Evolutionary conservation across 2,888 invertebrate genomes (phyloP), one percentile per base, ranked within the genome.

Genomic region (Chloroclysta siterata): DNA sequence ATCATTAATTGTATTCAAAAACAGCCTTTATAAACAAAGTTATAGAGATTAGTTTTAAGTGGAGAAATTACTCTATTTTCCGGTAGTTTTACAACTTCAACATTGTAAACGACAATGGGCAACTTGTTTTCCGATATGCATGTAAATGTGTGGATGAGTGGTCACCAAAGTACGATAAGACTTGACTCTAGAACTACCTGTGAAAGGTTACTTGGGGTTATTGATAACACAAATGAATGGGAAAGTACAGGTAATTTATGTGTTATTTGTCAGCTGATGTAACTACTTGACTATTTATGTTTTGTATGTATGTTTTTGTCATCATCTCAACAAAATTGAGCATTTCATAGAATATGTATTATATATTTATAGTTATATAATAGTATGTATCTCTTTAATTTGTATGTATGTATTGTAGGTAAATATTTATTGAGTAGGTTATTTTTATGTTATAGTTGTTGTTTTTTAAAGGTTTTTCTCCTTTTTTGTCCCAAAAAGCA

Each of bases 111-210:
- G 84, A 89, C 89, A 89, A 88, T 88, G 86, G 90, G 86, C 85
- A 82, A 89, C 86, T 89, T 89, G 89, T 89, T 85, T 77, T 78
- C 74, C 77, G 92, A 92, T 92, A 92, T 85, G 82, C 80, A 92
- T 92, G 93, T 89, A 90, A 93, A 93, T 93, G 86, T 78, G 76
- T 85, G 88, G 89, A 88, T 91, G 89, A 73, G 76, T 89, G 91
- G 90, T 88, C 91, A 89, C 89, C 89, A 82, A 88, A 85, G 80
- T 74, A 11, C 47, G 65, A 65, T 65, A 65, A 65, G 57, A 6
- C 74, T 72, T 15, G 17, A 17, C 17, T 59, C 66, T 81, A 86
- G 22, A 86, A 87, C 84, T 69, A 63, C 46, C 65, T 76, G 77
- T 72, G 72, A 76, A 53, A 69, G 65, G 63, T 69, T 70, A 72